Evolutionary conservation across 1,140 invertebrate species (phyloP), one percentile per base, ranked within the genome.

Genomic region (Venturia canescens): DNA sequence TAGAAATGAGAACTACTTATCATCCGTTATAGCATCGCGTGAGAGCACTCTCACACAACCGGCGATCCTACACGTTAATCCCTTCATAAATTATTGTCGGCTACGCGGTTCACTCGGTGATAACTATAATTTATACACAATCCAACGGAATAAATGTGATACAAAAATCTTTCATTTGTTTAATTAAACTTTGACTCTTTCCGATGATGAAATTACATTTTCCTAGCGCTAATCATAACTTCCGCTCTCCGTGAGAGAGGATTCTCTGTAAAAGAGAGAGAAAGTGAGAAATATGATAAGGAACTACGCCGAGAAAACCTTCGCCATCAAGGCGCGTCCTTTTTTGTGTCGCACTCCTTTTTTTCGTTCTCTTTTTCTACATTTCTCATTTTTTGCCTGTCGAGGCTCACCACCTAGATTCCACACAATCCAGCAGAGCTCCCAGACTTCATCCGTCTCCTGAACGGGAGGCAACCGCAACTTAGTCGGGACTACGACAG

Each of bases 51-150:
- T 69, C 21, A 69, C 15, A 69, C 34, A 18, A n/a, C 1, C 31
- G 16, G 31, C 31, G 13, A 34, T 44, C 38, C 26, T 71, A 53
- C 50, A 53, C 21, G 69, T 38, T 71, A 71, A 71, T 38, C 69
- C 66, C 34, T 71, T 71, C 69, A 71, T 71, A 71, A 71, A 71
- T 44, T 71, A 69, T 69, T 69, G 66, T 69, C 66, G 29, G 5
- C 21, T 23, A 63, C 60, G 53, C 18, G 18, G 53, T 18, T 21
- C 18, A 57, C 53, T 57, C 53, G 21, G 53, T 57, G 18, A 57
- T 57, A 57, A 57, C 21, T 57, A 57, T 57, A 57, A 57, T 63
- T 26, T 63, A 63, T 63, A 63, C 60, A 26, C 3, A 9, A 63
- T 63, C 60, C n/a, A 63, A 53, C 1, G 7, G 60, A 63, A 63